These are phyloP conservation scores for Aplodontia rufa DNA, from an alignment of 2,113 vertebrate genomes.

Conservation along the genomic window DNA sequence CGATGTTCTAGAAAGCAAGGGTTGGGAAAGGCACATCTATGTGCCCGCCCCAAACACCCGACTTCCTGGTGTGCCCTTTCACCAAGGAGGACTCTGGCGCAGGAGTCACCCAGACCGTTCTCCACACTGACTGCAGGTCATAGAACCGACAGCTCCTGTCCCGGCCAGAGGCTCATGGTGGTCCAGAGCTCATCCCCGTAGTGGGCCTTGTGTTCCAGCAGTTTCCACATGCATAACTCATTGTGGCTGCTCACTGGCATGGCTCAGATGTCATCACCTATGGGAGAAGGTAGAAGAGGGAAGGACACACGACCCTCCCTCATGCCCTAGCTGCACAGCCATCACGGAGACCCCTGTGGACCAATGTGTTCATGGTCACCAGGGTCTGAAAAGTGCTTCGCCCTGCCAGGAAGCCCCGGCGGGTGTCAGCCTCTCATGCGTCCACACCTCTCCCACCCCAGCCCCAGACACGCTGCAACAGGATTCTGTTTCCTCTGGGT, in stretches of 20 bases:
- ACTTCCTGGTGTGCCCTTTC: not conserved
- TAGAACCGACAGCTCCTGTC: fast-evolving
- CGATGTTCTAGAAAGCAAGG: not conserved
- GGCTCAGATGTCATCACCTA: not conserved
- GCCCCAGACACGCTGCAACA: fast-evolving
- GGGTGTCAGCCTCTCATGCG: not conserved
- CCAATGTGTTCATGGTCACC: not conserved
- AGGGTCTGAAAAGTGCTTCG: not conserved
- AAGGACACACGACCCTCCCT: fast-evolving
- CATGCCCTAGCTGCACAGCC: not conserved
- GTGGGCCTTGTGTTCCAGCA: too few relatives aligned
- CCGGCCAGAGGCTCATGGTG: fast-evolving
- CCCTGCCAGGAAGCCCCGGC: not conserved
- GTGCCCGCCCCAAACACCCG: fast-evolving
- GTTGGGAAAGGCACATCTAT: not conserved
- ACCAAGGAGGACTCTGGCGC: too few relatives aligned
- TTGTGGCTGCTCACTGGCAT: fast-evolving
- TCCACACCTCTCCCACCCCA: not conserved
- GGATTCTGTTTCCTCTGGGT: not conserved
- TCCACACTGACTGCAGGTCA: fast-evolving
- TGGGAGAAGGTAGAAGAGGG: not conserved
- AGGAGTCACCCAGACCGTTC: not conserved
- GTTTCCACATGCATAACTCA: not conserved
- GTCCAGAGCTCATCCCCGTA: not conserved
- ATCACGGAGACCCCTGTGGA: not conserved